phyloP scores from a whole-genome alignment of 2,113 vertebrate species.

The Calcarius ornatus region DNA sequence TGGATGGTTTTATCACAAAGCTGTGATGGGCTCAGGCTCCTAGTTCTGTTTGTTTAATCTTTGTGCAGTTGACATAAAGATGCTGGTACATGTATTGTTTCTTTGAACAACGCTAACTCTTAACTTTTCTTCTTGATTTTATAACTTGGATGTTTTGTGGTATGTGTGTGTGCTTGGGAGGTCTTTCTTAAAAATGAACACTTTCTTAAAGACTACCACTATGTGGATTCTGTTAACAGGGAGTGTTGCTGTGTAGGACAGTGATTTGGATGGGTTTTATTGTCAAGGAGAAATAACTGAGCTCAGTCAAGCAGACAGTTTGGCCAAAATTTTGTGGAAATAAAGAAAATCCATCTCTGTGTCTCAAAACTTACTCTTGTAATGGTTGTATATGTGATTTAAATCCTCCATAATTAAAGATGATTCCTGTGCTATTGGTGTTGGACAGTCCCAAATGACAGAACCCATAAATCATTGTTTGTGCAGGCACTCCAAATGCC shows the following conservation, averaged over 20 bases:
- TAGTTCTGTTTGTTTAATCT: neutral
- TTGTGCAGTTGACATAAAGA: neutral
- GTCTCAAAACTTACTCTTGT: neutral
- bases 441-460: neutral
- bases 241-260: neutral
- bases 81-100: neutral
- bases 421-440: neutral
- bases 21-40: neutral
- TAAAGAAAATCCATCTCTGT: neutral
- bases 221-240: neutral
- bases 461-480: neutral
- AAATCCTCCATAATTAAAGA: neutral
- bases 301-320: neutral
- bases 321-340: neutral
- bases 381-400: neutral
- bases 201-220: neutral
- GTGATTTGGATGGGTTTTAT: neutral
- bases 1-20: neutral
- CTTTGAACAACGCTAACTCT: neutral
- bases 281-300: neutral
- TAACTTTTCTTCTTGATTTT: neutral
- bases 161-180: rapidly evolving
- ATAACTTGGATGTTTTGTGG: neutral
- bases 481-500: neutral
- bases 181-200: neutral